phyloP scores from a whole-genome alignment of 2,888 invertebrate genomes.

The Poecilobothrus nobilitatus region DNA sequence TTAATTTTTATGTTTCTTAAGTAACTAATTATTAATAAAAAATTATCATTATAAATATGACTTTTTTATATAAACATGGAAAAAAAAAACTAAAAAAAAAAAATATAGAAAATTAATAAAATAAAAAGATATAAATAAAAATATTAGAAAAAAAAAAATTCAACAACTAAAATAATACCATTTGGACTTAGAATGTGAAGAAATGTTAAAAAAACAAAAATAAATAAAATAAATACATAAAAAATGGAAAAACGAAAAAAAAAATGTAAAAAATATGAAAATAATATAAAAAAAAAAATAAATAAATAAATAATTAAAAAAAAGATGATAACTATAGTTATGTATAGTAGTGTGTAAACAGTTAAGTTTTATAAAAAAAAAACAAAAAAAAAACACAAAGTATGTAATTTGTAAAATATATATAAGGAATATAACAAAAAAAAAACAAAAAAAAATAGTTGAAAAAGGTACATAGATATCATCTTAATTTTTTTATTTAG shows the following conservation, averaged over 20 bases:
- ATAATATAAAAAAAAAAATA: conserved; percentile 14
- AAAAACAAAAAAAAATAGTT: conserved; percentile 7
- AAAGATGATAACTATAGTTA: conserved; percentile 12
- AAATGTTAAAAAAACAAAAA: conserved; percentile 15
- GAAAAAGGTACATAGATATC: conserved; percentile 12
- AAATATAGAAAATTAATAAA: conserved; percentile 7
- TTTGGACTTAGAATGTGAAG: conserved; percentile 22
- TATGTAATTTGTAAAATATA: conserved; percentile 2
- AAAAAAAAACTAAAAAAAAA: conserved; percentile 11
- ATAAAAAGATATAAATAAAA: conserved; percentile 5
- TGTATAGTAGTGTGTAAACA: conserved; percentile 14
- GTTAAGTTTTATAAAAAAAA: conserved; percentile 9
- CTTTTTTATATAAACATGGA: conserved; percentile 15
- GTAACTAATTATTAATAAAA: conserved; percentile 1
- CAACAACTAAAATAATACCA: too few species aligned
- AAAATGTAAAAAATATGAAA: conserved; percentile 13
- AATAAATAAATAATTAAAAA: conserved; percentile 7
- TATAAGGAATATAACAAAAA: conserved; percentile 10
- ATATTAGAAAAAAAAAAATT: conserved; percentile 7
- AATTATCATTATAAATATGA: neutral
- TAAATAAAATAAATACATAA: too few species aligned
- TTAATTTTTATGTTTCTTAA: neutral
- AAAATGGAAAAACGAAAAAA: neutral
- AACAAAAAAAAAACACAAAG: conserved; percentile 8
- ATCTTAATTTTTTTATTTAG: conserved; percentile 15